These are phyloP conservation scores for Druon quercuslanigerum DNA, from an alignment of 1,140 invertebrate genomes.

Conservation along the genomic window DNA sequence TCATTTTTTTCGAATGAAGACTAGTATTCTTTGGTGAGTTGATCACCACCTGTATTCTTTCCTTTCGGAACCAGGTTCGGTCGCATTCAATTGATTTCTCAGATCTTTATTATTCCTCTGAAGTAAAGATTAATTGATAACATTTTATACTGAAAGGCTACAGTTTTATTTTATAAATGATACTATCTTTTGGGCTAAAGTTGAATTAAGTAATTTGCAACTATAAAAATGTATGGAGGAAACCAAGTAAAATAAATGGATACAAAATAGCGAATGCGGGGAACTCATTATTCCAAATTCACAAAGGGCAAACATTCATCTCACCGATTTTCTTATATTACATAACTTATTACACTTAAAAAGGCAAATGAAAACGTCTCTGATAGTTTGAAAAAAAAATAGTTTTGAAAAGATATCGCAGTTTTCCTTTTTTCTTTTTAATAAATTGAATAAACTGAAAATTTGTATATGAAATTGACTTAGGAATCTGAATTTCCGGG, in stretches of 20 bases:
- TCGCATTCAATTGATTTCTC: slow-evolving; percentile 5
- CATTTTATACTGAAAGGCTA: slow-evolving; percentile 6
- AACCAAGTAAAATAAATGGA: background rate
- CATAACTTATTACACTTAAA: no score
- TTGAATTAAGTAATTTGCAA: slow-evolving; percentile 4
- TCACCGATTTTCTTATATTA: no score
- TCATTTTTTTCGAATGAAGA: slow-evolving; percentile 31
- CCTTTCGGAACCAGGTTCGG: background rate
- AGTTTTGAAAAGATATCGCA: no score
- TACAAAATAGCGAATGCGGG: no score
- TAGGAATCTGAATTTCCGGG: no score
- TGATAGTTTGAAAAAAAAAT: no score
- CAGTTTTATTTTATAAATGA: background rate
- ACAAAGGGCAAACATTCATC: no score
- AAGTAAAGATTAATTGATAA: slow-evolving; percentile 7
- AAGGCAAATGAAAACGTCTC: no score
- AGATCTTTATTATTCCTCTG: background rate
- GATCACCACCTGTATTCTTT: background rate
- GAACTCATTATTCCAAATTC: no score
- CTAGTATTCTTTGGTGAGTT: background rate
- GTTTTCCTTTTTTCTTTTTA: no score
- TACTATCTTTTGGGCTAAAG: background rate
- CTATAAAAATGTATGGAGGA: background rate
- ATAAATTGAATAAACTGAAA: no score
- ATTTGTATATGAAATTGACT: no score